These are phyloP conservation scores for Dromococcyx pavoninus DNA, from an alignment of 2,797 vertebrate genomes.

Conservation along the genomic window DNA sequence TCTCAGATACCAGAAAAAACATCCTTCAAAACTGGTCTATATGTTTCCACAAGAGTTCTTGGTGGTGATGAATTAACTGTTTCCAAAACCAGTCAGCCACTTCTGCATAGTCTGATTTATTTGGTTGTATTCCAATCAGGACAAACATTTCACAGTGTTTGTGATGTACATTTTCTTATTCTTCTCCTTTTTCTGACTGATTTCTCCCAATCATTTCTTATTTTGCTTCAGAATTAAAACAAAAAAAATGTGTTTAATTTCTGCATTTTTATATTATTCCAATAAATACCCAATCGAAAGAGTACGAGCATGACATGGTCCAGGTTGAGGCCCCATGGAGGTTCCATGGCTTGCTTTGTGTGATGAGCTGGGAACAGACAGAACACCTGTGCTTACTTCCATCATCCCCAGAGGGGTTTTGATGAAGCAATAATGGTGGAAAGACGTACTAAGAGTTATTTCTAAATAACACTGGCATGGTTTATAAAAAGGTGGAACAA, in stretches of 20 bases:
- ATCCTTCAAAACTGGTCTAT: not conserved
- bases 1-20: not conserved
- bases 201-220: not conserved
- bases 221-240: not conserved
- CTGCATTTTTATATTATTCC: not conserved
- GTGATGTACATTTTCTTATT: not conserved
- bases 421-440: not conserved
- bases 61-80: not conserved
- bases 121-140: not conserved
- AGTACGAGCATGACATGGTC: not conserved
- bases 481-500: not conserved
- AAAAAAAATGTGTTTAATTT: not conserved
- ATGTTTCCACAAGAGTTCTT: not conserved
- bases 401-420: not conserved
- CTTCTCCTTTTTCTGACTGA: not conserved
- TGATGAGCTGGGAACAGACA: fast-evolving
- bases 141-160: not conserved
- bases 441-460: not conserved
- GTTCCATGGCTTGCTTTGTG: fast-evolving
- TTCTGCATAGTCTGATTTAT: not conserved
- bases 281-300: not conserved
- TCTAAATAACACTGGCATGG: not conserved
- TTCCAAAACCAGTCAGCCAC: not conserved
- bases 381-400: not conserved
- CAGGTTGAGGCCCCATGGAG: not conserved